Evolutionary conservation across 2,797 vertebrate species (phyloP).

Genomic region (Pithecia hirsuta): DNA sequence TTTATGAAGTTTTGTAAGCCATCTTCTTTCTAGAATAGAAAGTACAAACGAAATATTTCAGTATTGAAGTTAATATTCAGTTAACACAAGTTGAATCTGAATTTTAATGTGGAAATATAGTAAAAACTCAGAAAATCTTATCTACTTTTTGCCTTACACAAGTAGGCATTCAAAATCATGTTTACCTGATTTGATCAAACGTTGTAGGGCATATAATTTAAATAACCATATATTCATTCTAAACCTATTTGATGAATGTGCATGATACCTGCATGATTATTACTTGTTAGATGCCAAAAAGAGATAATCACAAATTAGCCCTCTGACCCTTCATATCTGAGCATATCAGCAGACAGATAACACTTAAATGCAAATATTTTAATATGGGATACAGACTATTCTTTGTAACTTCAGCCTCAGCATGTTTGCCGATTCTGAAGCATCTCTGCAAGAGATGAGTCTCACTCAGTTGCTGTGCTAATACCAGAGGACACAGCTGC

Average conservation of each 20-base stretch:
- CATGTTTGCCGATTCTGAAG: neutral
- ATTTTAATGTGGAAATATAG: neutral
- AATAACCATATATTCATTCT: neutral
- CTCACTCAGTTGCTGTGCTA: neutral
- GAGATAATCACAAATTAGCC: neutral
- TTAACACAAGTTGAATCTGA: neutral
- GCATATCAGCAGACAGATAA: neutral
- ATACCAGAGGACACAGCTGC: neutral
- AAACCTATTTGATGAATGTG: neutral
- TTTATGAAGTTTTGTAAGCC: neutral
- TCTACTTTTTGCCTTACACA: neutral
- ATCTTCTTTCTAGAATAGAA: neutral
- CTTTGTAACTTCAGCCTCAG: neutral
- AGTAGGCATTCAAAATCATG: neutral
- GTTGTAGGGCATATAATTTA: neutral
- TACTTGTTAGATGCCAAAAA: neutral
- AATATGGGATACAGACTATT: neutral
- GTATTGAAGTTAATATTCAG: slow-evolving; percentile 22
- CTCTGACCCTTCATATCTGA: neutral
- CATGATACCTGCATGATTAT: neutral
- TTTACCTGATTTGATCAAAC: neutral
- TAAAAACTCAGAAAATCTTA: slow-evolving; percentile 25
- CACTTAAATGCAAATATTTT: neutral
- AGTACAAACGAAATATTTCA: neutral
- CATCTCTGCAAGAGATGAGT: neutral